phyloP scores from a whole-genome alignment of 1,140 invertebrate species.

The Melipona quadrifasciata region DNA sequence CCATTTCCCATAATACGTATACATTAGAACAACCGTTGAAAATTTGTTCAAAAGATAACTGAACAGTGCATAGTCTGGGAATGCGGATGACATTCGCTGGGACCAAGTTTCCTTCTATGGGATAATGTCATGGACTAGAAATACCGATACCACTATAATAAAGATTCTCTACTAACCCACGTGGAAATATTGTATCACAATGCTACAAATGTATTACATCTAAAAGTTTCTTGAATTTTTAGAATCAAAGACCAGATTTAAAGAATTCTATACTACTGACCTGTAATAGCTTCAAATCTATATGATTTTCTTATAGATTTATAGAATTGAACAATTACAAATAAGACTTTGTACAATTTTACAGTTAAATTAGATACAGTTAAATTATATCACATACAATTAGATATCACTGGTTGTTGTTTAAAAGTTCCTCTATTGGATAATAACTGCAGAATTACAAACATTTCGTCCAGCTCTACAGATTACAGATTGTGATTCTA shows the following conservation, averaged over 20 bases:
- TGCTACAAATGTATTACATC: neutral
- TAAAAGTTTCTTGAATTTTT: neutral
- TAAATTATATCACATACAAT: no score
- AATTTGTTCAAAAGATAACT: neutral
- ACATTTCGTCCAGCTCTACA: no score
- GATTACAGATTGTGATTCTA: no score
- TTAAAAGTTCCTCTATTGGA: no score
- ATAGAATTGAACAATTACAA: neutral
- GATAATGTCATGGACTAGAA: neutral
- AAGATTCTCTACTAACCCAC: constrained; percentile 19
- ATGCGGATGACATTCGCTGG: constrained; percentile 39
- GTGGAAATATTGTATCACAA: constrained; percentile 21
- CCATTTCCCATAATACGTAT: no score
- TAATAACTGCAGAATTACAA: no score
- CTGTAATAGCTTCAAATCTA: neutral
- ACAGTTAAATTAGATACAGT: no score
- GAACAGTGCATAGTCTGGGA: constrained; percentile 35
- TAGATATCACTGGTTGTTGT: no score
- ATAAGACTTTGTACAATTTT: neutral
- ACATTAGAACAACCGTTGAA: neutral
- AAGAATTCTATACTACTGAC: neutral
- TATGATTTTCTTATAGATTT: neutral
- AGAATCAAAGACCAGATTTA: neutral
- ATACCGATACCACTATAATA: neutral
- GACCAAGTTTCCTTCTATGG: constrained; percentile 55